Base-by-base conservation (phyloP, 2,888 invertebrate genomes). In the Synergus umbraculus region DNA sequence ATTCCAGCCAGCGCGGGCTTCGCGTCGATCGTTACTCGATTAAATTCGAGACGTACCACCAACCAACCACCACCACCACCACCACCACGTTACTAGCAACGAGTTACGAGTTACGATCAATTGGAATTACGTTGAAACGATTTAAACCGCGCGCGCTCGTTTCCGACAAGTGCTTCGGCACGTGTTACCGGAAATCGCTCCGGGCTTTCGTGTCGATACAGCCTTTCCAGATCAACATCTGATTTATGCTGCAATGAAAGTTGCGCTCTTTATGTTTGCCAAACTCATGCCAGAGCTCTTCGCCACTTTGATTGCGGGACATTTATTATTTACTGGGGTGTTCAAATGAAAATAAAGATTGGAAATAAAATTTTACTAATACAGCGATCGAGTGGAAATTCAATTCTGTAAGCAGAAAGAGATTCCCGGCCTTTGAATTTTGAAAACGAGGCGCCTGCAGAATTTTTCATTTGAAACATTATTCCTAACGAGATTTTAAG, bases 91-190 rank as follows among this genome's bases (percentile, higher is more conserved):
- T 44, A n/a, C n/a, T 44, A n/a, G 73, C 29, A 43, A 76, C 76
- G 60, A 37, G 76, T 64, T 76, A 76, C 78, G 76, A 78, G 76
- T 76, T 77, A 77, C 81, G 78, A 80, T 80, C 78, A 64, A 80
- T 58, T 78, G 60, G 76, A 78, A 81, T 81, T 81, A 81, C 81
- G 81, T 81, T 78, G 80, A 43, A 63, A 44, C 29, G 43, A 63
- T 64, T 67, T 63, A 64, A 79, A 76, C 49, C 29, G 66, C 77
- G 46, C 49, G n/a, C 29, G 44, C 44, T 43, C 58, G 43, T 63
- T 76, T 76, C 76, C 76, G 76, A 76, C 76, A 76, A 76, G 63
- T 63, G 63, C 76, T 54, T 76, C 37, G 58, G 76, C 54, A 58
- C 54, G 76, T 58, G 41, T 67, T 58, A 76, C 76, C 54, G 76